Percentiles rank a stretch among this genome's conserved stretches.
These are phyloP conservation scores for Drosophila meridionalis DNA, from an alignment of 2,888 invertebrate species.

Conservation along the genomic window DNA sequence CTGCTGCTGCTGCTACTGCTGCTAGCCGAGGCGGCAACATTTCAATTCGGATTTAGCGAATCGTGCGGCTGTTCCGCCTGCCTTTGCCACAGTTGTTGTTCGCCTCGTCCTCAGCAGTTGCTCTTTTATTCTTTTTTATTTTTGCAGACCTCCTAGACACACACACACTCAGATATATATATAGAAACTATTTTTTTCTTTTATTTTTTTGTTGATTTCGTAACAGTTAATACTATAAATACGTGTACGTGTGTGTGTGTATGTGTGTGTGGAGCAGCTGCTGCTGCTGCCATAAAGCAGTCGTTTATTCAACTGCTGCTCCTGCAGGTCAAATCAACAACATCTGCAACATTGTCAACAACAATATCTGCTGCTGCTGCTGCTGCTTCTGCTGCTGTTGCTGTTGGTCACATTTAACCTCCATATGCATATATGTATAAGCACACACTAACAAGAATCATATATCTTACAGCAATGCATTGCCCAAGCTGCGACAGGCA, in stretches of 20 bases:
- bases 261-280: slow-evolving; percentile 24
- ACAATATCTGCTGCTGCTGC: slow-evolving; percentile 17
- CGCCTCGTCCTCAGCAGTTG: slow-evolving; percentile 30
- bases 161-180: background rate
- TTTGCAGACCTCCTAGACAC: background rate
- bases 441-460: background rate
- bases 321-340: slow-evolving; percentile 48
- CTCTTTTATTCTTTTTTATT: slow-evolving; percentile 29
- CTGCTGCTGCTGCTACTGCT: slow-evolving; percentile 21
- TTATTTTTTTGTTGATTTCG: slow-evolving; percentile 32
- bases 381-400: slow-evolving; percentile 17
- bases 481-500: background rate
- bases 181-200: background rate
- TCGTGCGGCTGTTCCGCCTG: slow-evolving; percentile 51
- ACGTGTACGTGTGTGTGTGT: slow-evolving; percentile 5
- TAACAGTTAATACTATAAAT: slow-evolving; percentile 39
- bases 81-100: slow-evolving; percentile 29
- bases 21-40: slow-evolving; percentile 69
- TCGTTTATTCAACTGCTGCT: slow-evolving; percentile 30
- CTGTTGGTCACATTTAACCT: slow-evolving; percentile 33
- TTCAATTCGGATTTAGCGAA: slow-evolving; percentile 71
- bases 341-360: slow-evolving; percentile 59
- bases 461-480: slow-evolving; percentile 1
- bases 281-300: slow-evolving; percentile 35
- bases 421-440: slow-evolving; percentile 2